Evolutionary conservation across 2,888 invertebrate genomes (phyloP), one percentile per base, ranked within the genome.

Genomic region (Drosophila pseudotalamancana): DNA sequence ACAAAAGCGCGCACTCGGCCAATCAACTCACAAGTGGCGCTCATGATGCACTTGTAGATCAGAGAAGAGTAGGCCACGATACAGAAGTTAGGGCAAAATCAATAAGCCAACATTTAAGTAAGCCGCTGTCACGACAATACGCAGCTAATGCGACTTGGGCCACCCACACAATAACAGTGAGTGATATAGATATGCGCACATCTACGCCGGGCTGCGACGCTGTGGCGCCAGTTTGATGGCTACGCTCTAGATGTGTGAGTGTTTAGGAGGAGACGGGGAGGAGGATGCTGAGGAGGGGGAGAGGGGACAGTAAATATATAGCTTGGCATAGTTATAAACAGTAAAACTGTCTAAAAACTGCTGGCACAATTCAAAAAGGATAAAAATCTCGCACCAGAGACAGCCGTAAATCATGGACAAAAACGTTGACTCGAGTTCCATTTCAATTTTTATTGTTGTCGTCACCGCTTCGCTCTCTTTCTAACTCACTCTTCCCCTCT

Each of bases 311-410:
- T 18, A 31, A 14, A 3, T 63, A 39, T 45, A 35, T 42, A 12
- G 53, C 40, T 39, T 40, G 32, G 57, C 72, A 59, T 72, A 72
- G 72, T 81, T 84, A 87, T 86, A 86, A 77, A 82, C 86, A 83
- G 87, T 83, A 69, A 70, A 84, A 86, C 78, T 84, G 87, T 83
- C 84, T 73, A 84, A 77, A 78, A 80, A 72, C 77, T 68, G 77
- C 72, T 68, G 53, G 56, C 56, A 62, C 83, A 72, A 81, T 76
- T 79, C 81, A 74, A 62, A 77, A 75, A 59, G 86, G 70, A 86
- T 83, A 83, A 74, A 83, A 83, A 83, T 83, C 75, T 69, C 61
- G 49, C 59, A n/a, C 35, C 45, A 72, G 68, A 66, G 77, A 63
- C 71, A 77, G 70, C 55, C 55, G 82, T 81, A 81, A 84, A 81